Conservation (phyloP, 2,113 vertebrate species). For the Gallinago jamesoni region DNA sequence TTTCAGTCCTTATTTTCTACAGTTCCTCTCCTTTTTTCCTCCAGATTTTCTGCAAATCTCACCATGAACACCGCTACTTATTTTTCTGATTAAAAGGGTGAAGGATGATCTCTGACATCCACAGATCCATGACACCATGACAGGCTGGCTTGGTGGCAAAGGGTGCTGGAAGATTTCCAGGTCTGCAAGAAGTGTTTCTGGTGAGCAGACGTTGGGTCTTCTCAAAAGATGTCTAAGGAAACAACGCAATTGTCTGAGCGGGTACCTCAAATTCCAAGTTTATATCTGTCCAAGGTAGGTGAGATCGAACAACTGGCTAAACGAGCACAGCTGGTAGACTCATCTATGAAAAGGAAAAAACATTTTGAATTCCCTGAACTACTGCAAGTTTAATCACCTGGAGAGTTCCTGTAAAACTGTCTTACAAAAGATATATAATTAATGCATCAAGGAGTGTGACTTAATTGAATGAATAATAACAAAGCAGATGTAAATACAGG, state of each 20-base stretch:
- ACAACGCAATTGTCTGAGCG: not conserved
- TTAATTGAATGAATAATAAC: not conserved
- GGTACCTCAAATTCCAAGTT: not conserved
- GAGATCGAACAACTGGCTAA: not conserved
- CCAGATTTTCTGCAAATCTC: not conserved
- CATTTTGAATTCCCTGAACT: not conserved
- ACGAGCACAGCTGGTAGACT: not conserved
- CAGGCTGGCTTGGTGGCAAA: not conserved
- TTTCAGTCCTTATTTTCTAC: not conserved
- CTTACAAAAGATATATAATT: not conserved
- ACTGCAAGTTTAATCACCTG: not conserved
- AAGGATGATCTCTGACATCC: not conserved
- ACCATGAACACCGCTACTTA: not conserved
- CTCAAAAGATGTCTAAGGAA: not conserved
- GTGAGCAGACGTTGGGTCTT: accelerated
- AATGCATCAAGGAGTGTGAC: not conserved
- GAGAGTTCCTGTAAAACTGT: not conserved
- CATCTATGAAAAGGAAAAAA: not conserved
- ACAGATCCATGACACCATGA: not conserved
- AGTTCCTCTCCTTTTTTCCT: not conserved
- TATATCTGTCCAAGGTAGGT: not conserved
- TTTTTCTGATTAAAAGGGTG: not conserved
- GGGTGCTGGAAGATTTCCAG: not conserved
- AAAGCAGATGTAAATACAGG: not conserved
- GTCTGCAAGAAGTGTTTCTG: not conserved